Conservation (phyloP, 2,888 invertebrate species). For the Alviniconcha strummeri region DNA sequence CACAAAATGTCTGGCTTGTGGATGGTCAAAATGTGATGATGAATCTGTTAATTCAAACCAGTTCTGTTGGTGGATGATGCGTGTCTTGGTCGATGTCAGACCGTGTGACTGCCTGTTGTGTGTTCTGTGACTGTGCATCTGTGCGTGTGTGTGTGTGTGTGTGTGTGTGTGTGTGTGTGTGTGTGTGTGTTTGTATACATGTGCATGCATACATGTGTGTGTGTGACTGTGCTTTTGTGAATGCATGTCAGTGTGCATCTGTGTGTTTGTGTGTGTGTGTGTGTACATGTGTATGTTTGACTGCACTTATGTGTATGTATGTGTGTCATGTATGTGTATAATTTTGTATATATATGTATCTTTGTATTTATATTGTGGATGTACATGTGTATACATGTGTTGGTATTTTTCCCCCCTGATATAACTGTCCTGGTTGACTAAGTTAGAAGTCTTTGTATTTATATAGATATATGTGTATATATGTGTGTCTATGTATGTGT, state of each 20-base stretch:
- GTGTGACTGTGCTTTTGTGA: background rate
- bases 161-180: background rate
- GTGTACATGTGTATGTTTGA: background rate
- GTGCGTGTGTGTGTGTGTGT: background rate
- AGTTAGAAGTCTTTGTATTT: no score
- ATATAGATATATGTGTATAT: no score
- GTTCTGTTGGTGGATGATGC: background rate
- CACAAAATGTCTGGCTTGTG: no score
- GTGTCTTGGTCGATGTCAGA: background rate
- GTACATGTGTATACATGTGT: no score
- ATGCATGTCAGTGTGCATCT: background rate
- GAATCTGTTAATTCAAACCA: background rate
- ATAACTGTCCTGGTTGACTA: no score
- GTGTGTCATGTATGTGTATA: background rate
- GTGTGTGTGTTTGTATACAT: background rate
- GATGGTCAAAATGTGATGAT: no score
- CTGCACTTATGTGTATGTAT: no score
- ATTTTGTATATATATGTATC: no score
- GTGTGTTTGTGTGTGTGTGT: background rate
- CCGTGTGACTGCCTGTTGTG: background rate
- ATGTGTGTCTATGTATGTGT: background rate
- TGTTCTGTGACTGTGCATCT: background rate
- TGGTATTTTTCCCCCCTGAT: no score
- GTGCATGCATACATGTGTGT: background rate
- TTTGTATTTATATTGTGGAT: background rate